Base-by-base conservation (phyloP, 2,888 invertebrate species). In the Rhaphigaster nebulosa region DNA sequence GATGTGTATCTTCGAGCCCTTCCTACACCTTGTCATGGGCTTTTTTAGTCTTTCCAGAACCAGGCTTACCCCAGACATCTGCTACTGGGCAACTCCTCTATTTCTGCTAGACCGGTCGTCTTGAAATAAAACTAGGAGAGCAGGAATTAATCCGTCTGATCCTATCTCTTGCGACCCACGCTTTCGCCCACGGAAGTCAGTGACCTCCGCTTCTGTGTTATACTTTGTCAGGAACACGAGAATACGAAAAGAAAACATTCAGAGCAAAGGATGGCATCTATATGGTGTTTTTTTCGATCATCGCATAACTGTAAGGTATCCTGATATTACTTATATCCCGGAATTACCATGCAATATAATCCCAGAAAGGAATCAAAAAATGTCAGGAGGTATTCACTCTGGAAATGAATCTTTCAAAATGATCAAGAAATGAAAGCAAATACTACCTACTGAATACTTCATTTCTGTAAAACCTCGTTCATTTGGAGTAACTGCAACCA, bases 111-210 rank as follows among this genome's bases (percentile, higher is more conserved):
- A 76, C 70, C 70, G 70, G 70, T 76, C 70, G 70, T 23, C 13
- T 20, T 76, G 70, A 76, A 76, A 76, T 76, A 76, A 76, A 76
- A 76, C 70, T 76, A 76, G 70, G 38, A 76, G 70, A 76, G 70
- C 70, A 76, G 38, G 70, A 76, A 76, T 76, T 76, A 76, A 76
- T 76, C 70, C 70, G 70, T 76, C 70, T 76, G 70, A 76, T 76
- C 70, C 70, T 76, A 76, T 76, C 70, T 76, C 70, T 20, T 76
- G 34, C 70, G 70, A 76, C 70, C 70, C 70, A 76, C 70, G 38
- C 70, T 12, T 76, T 76, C 70, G 70, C 70, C 70, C 70, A 76
- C 70, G 70, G 70, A 34, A 76, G 70, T 76, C 70, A 76, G 70
- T 76, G 70, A 76, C 70, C 70, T 76, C 70, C 8, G 38, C 34